Evolutionary conservation across 2,797 vertebrate genomes (phyloP), one percentile per base, ranked within the genome.

Genomic region (Champsocephalus esox): DNA sequence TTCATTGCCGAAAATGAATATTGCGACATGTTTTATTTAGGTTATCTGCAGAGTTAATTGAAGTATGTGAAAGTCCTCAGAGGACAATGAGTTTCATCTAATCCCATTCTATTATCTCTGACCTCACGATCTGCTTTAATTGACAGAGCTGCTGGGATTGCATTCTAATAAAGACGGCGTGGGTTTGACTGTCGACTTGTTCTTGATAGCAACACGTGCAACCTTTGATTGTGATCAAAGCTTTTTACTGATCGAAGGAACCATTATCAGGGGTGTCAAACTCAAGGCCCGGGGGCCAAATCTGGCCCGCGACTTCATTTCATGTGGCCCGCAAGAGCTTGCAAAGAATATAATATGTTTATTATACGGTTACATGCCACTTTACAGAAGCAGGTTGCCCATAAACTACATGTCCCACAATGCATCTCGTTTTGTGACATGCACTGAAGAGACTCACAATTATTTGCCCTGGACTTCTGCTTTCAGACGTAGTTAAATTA

Each of bases 41-140:
- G 81, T 83, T 91, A 90, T 92, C 86, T 89, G 86, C 79, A 0
- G 65, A 83, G 87, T 89, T 89, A 92, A 91, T 84, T 90, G 87
- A 83, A 77, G 77, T 67, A 56, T 55, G 54, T 75, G 61, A 57
- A 73, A 77, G 72, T 79, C 86, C 86, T 83, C 64, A 2, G 82
- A 90, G 90, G 84, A 84, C 87, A 83, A 89, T 80, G 79, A 77
- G 73, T 68, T 88, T 59, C 70, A 80, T 87, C 83, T 86, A 80
- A 87, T 90, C 84, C 82, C 59, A 59, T 88, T n/a, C 83, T 84
- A 82, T 87, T 87, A 84, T 59, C 79, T 84, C 77, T 82, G 87
- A 87, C 85, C 89, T 82, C 66, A 51, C 65, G 68, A 75, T 70
- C 69, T 28, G 46, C 59, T 72, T 86, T 91, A 85, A 92, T 90